These are phyloP conservation scores for Andrena bucephala DNA, from an alignment of 2,888 invertebrate genomes.

Conservation along the genomic window DNA sequence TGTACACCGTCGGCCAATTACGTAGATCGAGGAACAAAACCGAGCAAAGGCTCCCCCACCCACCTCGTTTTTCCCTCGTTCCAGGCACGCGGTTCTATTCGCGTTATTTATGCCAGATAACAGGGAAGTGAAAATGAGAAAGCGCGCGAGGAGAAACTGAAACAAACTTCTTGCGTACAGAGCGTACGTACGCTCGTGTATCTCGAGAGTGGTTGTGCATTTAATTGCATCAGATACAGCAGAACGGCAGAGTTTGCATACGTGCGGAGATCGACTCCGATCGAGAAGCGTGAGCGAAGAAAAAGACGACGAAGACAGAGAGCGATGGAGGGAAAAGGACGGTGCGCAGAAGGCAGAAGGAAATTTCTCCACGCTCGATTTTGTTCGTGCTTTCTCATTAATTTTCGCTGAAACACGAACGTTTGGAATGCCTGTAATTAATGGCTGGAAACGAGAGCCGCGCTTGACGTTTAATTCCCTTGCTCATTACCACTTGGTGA, in stretches of 20 bases:
- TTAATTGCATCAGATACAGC: conserved; percentile 53
- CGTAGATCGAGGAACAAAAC: conserved; percentile 23
- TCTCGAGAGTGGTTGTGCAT: conserved; percentile 37
- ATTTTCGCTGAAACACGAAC: conserved; percentile 24
- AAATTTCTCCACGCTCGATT: conserved; percentile 9
- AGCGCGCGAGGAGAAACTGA: conserved; percentile 56
- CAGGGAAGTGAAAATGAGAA: conserved; percentile 53
- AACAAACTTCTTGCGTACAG: conserved; percentile 51
- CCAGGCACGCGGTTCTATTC: conserved; percentile 23
- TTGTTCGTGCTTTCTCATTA: conserved; percentile 36
- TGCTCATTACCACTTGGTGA: background rate
- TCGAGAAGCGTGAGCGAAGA: conserved; percentile 8
- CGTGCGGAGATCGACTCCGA: conserved; percentile 22
- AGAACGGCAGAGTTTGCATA: conserved; percentile 41
- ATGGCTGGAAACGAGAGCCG: conserved; percentile 16
- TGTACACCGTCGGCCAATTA: conserved; percentile 9
- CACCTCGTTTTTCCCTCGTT: conserved; percentile 6
- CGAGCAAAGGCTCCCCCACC: background rate
- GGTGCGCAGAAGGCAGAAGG: background rate
- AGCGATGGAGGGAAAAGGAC: background rate
- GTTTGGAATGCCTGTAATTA: conserved; percentile 24
- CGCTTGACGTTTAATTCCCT: background rate
- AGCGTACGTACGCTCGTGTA: background rate
- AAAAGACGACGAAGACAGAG: background rate
- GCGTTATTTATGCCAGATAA: conserved; percentile 44